Evolutionary conservation across 2,113 vertebrate genomes (phyloP).

Genomic region (Crotalus helleri): DNA sequence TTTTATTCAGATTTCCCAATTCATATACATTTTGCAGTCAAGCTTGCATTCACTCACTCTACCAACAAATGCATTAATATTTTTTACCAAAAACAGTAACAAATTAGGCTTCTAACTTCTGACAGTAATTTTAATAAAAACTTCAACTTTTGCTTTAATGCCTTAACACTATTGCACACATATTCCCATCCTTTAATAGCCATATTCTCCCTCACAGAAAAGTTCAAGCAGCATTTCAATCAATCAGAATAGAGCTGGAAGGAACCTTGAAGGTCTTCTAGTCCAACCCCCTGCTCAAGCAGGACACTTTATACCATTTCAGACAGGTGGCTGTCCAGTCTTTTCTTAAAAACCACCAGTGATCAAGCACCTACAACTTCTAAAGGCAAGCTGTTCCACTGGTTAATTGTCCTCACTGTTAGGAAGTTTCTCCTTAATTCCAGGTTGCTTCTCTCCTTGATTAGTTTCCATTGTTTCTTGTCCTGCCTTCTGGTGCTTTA

Average conservation of each 20-base stretch:
- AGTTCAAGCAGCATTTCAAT: background rate
- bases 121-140: background rate
- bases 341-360: no score
- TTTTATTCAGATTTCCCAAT: background rate
- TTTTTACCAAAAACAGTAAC: background rate
- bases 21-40: background rate
- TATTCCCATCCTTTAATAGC: background rate
- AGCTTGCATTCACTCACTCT: no score
- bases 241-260: no score
- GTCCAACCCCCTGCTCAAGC: no score
- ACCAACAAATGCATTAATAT: background rate
- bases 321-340: no score
- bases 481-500: background rate
- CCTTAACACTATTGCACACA: background rate
- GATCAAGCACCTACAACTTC: background rate
- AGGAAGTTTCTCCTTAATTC: no score
- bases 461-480: background rate
- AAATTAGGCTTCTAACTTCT: background rate
- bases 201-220: background rate
- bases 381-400: no score
- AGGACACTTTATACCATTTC: no score
- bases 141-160: background rate
- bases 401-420: no score
- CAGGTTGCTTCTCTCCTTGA: no score
- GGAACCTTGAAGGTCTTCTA: no score